These are phyloP conservation scores for Oligia fasciuncula DNA, from an alignment of 2,888 invertebrate genomes.

Conservation along the genomic window DNA sequence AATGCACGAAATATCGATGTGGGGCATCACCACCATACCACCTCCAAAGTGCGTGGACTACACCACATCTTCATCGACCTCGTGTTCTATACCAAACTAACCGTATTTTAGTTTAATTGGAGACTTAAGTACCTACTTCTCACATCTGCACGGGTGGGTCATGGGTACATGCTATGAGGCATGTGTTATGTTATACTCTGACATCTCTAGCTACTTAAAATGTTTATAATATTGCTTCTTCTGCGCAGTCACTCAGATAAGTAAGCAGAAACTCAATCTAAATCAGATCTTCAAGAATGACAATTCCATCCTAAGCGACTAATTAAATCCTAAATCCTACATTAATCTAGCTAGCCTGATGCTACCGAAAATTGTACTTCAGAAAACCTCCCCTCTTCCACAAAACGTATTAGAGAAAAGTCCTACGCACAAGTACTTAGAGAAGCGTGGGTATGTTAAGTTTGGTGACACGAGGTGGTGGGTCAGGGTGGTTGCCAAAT, in stretches of 20 bases:
- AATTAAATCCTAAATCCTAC: not conserved
- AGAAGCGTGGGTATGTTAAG: conserved; percentile 71
- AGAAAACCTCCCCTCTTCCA: not conserved
- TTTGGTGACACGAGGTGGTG: conserved; percentile 72
- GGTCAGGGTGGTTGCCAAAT: conserved; percentile 87
- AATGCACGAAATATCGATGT: conserved; percentile 90
- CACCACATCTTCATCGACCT: conserved; percentile 76
- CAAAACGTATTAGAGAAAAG: conserved; percentile 42
- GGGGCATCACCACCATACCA: conserved; percentile 82
- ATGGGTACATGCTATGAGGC: not conserved
- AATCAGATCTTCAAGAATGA: not conserved
- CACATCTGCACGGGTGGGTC: conserved; percentile 9
- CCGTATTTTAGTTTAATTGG: conserved; percentile 61
- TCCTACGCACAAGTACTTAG: conserved; percentile 42
- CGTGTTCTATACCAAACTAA: conserved; percentile 68
- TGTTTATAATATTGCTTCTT: not conserved
- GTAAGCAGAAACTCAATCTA: not conserved
- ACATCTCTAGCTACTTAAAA: not conserved
- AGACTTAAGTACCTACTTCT: conserved; percentile 6
- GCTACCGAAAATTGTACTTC: not conserved
- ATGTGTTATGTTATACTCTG: not conserved
- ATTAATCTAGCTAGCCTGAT: not conserved
- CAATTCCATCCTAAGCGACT: not conserved
- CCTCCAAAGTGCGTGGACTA: conserved; percentile 76
- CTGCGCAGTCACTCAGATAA: not conserved